phyloP scores from a whole-genome alignment of 2,113 vertebrate genomes.

The Osmerus mordax region DNA sequence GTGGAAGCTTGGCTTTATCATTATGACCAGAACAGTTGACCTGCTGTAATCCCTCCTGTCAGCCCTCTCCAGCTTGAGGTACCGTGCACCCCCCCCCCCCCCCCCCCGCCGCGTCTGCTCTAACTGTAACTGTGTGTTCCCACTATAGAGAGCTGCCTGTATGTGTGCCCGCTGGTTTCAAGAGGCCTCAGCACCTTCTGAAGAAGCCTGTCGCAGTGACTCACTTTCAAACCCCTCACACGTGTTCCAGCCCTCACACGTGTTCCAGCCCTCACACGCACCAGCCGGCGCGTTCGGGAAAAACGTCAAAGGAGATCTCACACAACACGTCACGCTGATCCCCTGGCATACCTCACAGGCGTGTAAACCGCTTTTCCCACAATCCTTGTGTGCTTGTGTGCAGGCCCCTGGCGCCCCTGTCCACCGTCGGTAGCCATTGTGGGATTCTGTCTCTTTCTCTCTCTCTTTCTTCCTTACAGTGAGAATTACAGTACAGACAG shows the following conservation, averaged over 20 bases:
- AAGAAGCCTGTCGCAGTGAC: conserved; percentile 51
- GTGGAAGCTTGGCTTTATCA: too few species aligned
- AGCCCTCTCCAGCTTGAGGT: too few species aligned
- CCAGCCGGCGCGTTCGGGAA: conserved; percentile 36
- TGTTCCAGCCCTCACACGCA: conserved; percentile 44
- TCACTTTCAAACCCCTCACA: conserved; percentile 53
- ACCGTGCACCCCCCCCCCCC: too few species aligned
- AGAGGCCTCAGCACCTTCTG: conserved; percentile 44
- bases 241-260: conserved; percentile 42
- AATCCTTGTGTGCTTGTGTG: conserved; percentile 17
- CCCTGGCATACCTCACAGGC: conserved; percentile 17
- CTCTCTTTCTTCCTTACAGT: neutral
- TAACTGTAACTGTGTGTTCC: neutral
- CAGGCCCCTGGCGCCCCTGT: conserved; percentile 23
- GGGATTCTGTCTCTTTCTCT: conserved; percentile 18
- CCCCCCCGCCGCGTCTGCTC: too few species aligned
- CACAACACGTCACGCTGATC: conserved; percentile 37
- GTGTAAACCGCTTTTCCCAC: conserved; percentile 44
- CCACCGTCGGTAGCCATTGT: conserved; percentile 16
- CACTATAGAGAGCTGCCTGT: neutral
- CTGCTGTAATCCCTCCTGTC: too few species aligned
- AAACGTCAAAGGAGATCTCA: conserved; percentile 53
- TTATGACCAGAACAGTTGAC: too few species aligned
- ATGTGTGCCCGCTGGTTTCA: neutral
- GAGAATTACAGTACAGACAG: neutral